Conservation (phyloP, 2,888 invertebrate genomes). For the Cheilosia vernalis region DNA sequence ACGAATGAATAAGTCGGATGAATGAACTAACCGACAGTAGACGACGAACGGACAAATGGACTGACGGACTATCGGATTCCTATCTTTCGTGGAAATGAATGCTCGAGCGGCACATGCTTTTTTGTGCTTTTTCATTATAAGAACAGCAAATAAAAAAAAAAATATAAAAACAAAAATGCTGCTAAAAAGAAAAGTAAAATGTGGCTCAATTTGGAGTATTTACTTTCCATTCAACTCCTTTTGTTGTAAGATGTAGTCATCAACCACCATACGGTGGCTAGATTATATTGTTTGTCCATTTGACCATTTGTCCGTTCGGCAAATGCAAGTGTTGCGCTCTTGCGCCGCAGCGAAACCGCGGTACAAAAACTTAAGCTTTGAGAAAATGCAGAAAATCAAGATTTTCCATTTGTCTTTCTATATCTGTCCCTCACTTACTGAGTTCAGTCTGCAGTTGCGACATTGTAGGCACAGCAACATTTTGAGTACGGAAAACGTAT, state of each 20-base stretch:
- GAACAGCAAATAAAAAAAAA: background rate
- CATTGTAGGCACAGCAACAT: too few species aligned
- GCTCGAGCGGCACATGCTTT: conserved; percentile 1
- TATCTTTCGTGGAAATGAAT: conserved; percentile 55
- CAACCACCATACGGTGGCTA: background rate
- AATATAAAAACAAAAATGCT: background rate
- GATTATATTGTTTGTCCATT: conserved; percentile 24
- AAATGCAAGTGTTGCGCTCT: conserved; percentile 3
- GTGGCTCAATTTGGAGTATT: background rate
- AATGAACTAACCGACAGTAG: conserved; percentile 8
- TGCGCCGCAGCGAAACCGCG: background rate
- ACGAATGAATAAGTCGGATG: conserved; percentile 47
- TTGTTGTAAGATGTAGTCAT: background rate
- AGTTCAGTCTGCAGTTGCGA: background rate
- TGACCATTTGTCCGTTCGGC: background rate
- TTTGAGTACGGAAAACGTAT: too few species aligned
- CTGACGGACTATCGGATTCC: conserved; percentile 23
- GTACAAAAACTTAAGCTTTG: conserved; percentile 10
- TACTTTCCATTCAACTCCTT: conserved; percentile 32
- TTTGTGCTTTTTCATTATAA: background rate
- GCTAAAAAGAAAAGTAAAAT: conserved; percentile 4
- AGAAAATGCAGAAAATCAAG: conserved; percentile 52
- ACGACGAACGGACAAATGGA: conserved; percentile 3
- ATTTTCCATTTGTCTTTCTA: background rate
- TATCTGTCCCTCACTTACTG: too few species aligned